Conservation (phyloP, 2,113 vertebrate genomes). For the Phasianus colchicus region DNA sequence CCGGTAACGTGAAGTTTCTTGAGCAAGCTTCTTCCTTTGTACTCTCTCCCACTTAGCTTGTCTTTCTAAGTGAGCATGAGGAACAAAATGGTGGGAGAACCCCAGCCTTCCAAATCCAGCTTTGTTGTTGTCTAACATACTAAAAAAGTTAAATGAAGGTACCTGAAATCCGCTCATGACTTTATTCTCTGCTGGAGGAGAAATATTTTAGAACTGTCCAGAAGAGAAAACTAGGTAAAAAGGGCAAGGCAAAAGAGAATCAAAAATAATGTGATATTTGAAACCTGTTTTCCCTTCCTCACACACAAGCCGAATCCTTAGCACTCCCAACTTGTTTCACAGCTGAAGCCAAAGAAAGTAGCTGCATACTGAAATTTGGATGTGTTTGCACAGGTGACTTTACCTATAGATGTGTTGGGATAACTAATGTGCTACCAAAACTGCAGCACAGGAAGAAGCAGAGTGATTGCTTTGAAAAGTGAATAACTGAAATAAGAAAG, state of each 20-base stretch:
- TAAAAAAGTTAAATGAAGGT: not conserved
- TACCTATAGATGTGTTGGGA: not conserved
- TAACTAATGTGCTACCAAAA: not conserved
- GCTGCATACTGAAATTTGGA: not conserved
- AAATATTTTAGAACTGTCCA: not conserved
- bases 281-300: not conserved
- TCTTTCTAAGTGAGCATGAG: not conserved
- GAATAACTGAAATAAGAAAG: not conserved
- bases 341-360: not conserved
- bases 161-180: not conserved
- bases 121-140: not conserved
- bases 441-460: not conserved
- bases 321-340: not conserved
- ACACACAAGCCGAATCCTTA: not conserved
- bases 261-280: not conserved
- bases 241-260: not conserved
- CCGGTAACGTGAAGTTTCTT: not conserved
- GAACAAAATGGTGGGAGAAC: not conserved
- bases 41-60: not conserved
- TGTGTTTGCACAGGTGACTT: not conserved
- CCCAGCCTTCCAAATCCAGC: not conserved
- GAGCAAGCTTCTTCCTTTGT: not conserved
- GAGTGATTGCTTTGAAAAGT: not conserved
- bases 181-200: not conserved
- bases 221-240: not conserved